These are phyloP conservation scores for Minunthozetes semirufus DNA, from an alignment of 2,888 invertebrate genomes.

Conservation along the genomic window DNA sequence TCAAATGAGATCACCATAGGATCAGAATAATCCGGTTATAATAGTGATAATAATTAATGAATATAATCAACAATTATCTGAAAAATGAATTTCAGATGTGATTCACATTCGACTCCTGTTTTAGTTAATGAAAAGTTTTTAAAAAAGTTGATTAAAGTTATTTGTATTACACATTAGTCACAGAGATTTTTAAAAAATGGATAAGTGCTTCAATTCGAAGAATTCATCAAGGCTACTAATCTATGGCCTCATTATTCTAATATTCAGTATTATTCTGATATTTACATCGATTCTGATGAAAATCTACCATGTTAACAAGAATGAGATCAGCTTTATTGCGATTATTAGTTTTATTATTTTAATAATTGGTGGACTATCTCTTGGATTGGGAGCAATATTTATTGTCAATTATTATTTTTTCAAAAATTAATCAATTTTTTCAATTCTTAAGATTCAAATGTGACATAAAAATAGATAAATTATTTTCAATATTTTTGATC, in stretches of 20 bases:
- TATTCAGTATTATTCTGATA: not conserved
- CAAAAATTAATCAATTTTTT: not conserved
- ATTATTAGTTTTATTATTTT: constrained; percentile 4
- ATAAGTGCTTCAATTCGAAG: not conserved
- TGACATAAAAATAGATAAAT: no score
- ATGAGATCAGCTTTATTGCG: constrained; percentile 3
- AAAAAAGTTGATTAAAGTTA: not conserved
- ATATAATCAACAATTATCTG: no score
- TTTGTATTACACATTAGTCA: not conserved
- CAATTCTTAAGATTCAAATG: no score
- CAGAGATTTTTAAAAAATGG: not conserved
- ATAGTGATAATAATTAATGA: no score
- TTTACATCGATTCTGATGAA: not conserved
- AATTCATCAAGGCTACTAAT: not conserved
- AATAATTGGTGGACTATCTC: not conserved
- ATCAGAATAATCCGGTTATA: no score
- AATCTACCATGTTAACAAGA: not conserved
- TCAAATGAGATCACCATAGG: no score
- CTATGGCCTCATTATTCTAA: not conserved
- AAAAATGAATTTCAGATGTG: no score
- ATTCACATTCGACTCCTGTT: no score
- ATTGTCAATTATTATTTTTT: not conserved
- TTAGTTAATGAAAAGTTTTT: not conserved
- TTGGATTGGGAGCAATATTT: not conserved
- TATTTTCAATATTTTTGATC: no score